phyloP scores from a whole-genome alignment of 2,888 invertebrate genomes.

The Nomada ferruginata region DNA sequence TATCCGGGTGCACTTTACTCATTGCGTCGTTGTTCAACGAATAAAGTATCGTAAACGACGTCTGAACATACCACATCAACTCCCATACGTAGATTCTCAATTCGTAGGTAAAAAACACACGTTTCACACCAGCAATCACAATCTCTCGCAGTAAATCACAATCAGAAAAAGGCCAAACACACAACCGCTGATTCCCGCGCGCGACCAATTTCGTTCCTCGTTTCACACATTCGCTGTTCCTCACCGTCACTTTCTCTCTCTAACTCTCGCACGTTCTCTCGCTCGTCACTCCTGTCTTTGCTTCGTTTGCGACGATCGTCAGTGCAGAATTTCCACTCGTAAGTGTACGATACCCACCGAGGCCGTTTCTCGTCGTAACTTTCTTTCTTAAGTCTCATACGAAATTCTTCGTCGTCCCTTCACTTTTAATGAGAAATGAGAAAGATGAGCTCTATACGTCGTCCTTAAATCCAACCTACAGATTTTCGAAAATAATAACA shows the following conservation, averaged over 20 bases:
- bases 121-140: slow-evolving; percentile 73
- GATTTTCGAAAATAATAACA: slow-evolving; percentile 84
- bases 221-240: slow-evolving; percentile 78
- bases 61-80: slow-evolving; percentile 75
- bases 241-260: slow-evolving; percentile 62
- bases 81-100: slow-evolving; percentile 73
- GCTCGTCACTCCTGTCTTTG: slow-evolving; percentile 52
- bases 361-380: slow-evolving; percentile 74
- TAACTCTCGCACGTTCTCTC: slow-evolving; percentile 58
- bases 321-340: slow-evolving; percentile 56
- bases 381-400: slow-evolving; percentile 74
- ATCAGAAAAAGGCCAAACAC: slow-evolving; percentile 80
- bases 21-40: slow-evolving; percentile 73
- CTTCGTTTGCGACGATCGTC: slow-evolving; percentile 67
- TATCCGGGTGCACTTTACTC: slow-evolving; percentile 69
- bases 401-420: slow-evolving; percentile 62
- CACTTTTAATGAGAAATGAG: slow-evolving; percentile 51
- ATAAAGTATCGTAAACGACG: slow-evolving; percentile 55
- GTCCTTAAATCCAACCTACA: slow-evolving; percentile 76
- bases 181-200: slow-evolving; percentile 82
- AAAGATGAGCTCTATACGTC: slow-evolving; percentile 66
- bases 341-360: slow-evolving; percentile 78
- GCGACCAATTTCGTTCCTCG: slow-evolving; percentile 81
- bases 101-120: slow-evolving; percentile 76
- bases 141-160: slow-evolving; percentile 73